Evolutionary conservation across 1,140 invertebrate genomes (phyloP).

Genomic region (Pomphorhynchus laevis): DNA sequence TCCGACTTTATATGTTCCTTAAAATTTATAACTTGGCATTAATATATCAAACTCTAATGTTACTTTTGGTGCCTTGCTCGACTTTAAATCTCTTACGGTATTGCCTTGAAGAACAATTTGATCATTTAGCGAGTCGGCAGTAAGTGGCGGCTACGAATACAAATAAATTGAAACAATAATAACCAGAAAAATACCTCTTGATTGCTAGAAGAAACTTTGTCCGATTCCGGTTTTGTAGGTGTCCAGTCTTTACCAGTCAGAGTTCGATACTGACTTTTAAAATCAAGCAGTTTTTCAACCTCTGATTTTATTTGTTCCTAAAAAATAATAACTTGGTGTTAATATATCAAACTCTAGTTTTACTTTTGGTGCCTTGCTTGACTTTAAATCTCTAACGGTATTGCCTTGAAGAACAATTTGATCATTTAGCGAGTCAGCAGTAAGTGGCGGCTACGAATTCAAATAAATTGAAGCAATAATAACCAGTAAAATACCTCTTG

Average conservation of each 20-base stretch:
- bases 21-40: constrained; percentile 3
- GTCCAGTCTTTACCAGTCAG: constrained; percentile 28
- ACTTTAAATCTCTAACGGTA: constrained; percentile 27
- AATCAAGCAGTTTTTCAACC: constrained; percentile 32
- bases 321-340: neutral
- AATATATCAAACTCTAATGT: too few relatives aligned
- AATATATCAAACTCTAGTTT: neutral
- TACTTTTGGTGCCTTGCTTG: constrained; percentile 16
- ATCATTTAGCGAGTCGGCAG: too few relatives aligned
- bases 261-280: constrained; percentile 43
- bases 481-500: too few relatives aligned
- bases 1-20: constrained; percentile 25
- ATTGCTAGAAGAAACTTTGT: too few relatives aligned
- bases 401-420: constrained; percentile 33
- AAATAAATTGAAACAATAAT: too few relatives aligned
- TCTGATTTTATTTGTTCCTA: constrained; percentile 29
- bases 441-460: too few relatives aligned
- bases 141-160: too few relatives aligned
- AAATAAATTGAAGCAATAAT: too few relatives aligned
- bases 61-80: constrained; percentile 16
- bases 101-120: constrained; percentile 33
- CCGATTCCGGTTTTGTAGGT: constrained; percentile 2
- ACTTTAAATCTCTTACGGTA: constrained; percentile 27
- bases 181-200: too few relatives aligned
- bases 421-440: constrained; percentile 17